These are phyloP conservation scores for Auanema freiburgensis DNA, from an alignment of 2,888 invertebrate species.

Conservation along the genomic window DNA sequence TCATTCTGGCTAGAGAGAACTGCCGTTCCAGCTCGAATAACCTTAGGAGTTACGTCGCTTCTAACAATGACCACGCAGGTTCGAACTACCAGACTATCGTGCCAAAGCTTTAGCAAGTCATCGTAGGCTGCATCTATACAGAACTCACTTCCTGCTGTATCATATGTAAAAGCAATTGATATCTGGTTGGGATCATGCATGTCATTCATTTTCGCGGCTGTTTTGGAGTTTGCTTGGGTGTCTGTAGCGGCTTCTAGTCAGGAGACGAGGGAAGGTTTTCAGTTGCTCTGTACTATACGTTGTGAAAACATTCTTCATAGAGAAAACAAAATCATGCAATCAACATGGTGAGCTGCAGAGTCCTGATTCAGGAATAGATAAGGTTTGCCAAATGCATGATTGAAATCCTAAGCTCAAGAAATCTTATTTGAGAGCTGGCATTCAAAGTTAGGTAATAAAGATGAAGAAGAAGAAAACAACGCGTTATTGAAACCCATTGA, in stretches of 20 bases:
- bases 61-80: conserved; percentile 20
- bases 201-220: conserved; percentile 13
- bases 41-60: conserved; percentile 16
- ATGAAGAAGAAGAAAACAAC: too few relatives aligned
- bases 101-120: not conserved
- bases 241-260: conserved; percentile 9
- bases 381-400: too few relatives aligned
- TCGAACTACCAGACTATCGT: not conserved
- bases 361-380: too few relatives aligned
- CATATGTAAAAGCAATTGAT: conserved; percentile 18
- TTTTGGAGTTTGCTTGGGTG: conserved; percentile 16
- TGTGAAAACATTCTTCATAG: too few relatives aligned
- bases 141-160: conserved; percentile 13
- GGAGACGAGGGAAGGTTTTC: too few relatives aligned
- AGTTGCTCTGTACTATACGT: too few relatives aligned
- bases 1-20: conserved; percentile 16
- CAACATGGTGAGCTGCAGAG: too few relatives aligned
- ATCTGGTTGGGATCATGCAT: conserved; percentile 19
- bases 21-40: conserved; percentile 17
- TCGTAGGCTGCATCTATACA: conserved; percentile 13
- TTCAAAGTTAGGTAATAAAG: too few relatives aligned
- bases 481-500: too few relatives aligned
- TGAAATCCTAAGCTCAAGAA: too few relatives aligned
- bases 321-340: too few relatives aligned
- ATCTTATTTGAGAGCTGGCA: too few relatives aligned